Evolutionary conservation across 2,888 invertebrate genomes (phyloP), one percentile per base, ranked within the genome.

Genomic region (Dryomyza anilis): DNA sequence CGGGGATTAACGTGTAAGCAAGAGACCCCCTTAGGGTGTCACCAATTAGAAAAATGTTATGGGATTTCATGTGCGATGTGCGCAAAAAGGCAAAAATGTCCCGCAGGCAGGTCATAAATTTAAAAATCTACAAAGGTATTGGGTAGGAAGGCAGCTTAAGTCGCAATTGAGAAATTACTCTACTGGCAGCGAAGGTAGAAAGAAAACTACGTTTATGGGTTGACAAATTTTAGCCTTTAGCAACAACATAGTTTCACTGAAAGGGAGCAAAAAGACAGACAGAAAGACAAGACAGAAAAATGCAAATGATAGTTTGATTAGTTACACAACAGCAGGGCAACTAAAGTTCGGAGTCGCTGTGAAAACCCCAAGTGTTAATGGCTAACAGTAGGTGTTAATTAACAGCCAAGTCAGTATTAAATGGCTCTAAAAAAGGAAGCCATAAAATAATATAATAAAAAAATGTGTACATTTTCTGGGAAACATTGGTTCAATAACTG

Each of bases 21-120:
- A 57, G 58, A 64, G 29, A 52, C 53, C 63, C 60, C 70, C 69
- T 67, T 62, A 70, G 77, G 78, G 79, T 79, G 78, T 79, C 78
- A 76, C 78, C 79, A 79, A 80, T 79, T 79, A 78, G 77, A 77
- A 74, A 76, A 76, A 29, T 29, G 73, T 72, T 71, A 71, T 72
- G 65, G 69, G 68, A 66, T 64, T 68, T 67, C 69, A 67, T 70
- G 69, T 64, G n/a, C n/a, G n/a, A n/a, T n/a, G n/a, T n/a, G 12
- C 14, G 21, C 25, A 23, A 48, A 33, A 30, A 19, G n/a, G 19
- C n/a, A 16, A 46, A 46, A 36, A 48, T 67, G 61, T 63, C 73
- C 75, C 71, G 74, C 72, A 70, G 73, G 63, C 58, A 53, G 36
- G 57, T 64, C 60, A 56, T 67, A 64, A 64, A 64, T 57, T 55